A percentile compares a stretch with the other conserved stretches of the same genome.
These are phyloP conservation scores for Apostichopus parvimensis DNA, from an alignment of 35 echinoderm and acorn worm genomes.

Conservation along the genomic window DNA sequence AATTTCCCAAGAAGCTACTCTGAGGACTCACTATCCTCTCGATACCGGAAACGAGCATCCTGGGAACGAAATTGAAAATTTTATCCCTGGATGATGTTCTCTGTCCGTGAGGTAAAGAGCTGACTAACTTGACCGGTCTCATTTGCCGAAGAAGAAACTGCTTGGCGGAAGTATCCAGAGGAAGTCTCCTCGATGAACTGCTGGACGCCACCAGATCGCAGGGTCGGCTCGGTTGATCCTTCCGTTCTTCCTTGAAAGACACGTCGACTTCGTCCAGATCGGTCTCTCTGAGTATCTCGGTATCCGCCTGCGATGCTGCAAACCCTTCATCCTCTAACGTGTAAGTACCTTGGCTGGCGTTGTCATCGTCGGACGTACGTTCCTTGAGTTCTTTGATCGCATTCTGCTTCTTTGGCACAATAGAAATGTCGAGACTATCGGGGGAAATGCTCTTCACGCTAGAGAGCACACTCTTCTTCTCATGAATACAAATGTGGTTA, in stretches of 20 bases:
- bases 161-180: conserved; percentile 56
- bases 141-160: conserved; percentile 77
- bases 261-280: conserved; percentile 10
- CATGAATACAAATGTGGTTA: conserved; percentile 62
- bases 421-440: conserved; percentile 88
- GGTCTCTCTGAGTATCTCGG: conserved; percentile 1
- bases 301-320: conserved; percentile 25
- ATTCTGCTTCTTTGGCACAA: conserved; percentile 36
- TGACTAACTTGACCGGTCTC: conserved; percentile 50
- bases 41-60: conserved; percentile 66
- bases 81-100: conserved; percentile 65
- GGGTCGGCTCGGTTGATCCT: not conserved
- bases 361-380: conserved; percentile 36
- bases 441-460: conserved; percentile 78
- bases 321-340: conserved; percentile 63
- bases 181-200: not conserved
- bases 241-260: conserved; percentile 30
- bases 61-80: conserved; percentile 74
- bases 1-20: conserved; percentile 54
- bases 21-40: conserved; percentile 75
- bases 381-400: conserved; percentile 14
- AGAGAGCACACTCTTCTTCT: conserved; percentile 36
- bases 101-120: conserved; percentile 12
- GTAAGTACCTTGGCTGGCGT: conserved; percentile 86
- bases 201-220: not conserved